Conservation (phyloP, 2,113 vertebrate species). For the Tursiops truncatus region DNA sequence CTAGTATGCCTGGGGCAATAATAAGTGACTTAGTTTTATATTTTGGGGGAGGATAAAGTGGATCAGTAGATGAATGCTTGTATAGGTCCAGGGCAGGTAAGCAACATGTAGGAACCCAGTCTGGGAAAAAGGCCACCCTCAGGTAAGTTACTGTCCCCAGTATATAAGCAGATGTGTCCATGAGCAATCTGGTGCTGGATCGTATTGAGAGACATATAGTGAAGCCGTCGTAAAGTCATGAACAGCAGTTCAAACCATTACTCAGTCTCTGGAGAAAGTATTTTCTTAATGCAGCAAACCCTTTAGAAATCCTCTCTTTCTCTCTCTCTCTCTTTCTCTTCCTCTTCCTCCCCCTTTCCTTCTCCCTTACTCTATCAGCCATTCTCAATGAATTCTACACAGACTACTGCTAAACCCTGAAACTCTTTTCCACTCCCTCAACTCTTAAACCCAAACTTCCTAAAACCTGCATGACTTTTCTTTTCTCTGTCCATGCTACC, state of each 20-base stretch:
- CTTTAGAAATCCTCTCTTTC: background rate
- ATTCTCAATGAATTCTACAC: background rate
- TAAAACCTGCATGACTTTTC: background rate
- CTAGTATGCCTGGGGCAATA: background rate
- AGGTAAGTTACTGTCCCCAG: background rate
- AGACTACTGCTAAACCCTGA: background rate
- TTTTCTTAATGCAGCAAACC: background rate
- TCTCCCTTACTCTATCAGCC: background rate
- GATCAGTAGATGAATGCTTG: background rate
- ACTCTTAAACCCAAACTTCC: background rate
- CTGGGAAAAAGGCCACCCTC: background rate
- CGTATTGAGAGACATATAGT: background rate
- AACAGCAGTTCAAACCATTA: background rate
- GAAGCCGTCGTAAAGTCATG: background rate
- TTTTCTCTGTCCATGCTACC: background rate
- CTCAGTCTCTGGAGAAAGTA: background rate
- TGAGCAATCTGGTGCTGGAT: background rate
- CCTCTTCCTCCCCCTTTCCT: accelerated
- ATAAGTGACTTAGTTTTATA: background rate
- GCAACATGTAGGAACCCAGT: background rate
- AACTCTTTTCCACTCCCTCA: background rate
- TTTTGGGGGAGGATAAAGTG: background rate
- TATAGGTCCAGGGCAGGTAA: background rate
- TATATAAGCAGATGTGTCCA: background rate
- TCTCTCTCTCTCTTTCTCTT: too few species aligned